phyloP scores from a whole-genome alignment of 2,113 vertebrate genomes.

The Ctenomys sociabilis region DNA sequence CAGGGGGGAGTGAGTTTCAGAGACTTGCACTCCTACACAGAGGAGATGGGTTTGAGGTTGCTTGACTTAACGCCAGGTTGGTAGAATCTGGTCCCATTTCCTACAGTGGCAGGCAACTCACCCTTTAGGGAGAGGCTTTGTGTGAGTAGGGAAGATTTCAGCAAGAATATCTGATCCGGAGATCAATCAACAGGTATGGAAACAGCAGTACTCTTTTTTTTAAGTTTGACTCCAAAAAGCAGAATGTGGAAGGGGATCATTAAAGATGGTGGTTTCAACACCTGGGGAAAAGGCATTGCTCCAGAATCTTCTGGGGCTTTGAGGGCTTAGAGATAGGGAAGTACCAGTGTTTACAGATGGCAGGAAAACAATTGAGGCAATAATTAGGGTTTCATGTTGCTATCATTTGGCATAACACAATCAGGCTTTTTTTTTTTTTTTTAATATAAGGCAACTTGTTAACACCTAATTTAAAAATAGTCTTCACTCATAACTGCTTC shows the following conservation, averaged over 20 bases:
- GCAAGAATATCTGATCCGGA: slow-evolving; percentile 53
- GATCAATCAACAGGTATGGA: slow-evolving; percentile 46
- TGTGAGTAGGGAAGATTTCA: not conserved
- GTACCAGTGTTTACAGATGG: slow-evolving; percentile 86
- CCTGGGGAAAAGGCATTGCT: slow-evolving; percentile 77
- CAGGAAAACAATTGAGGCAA: slow-evolving; percentile 84
- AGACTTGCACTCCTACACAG: slow-evolving; percentile 73
- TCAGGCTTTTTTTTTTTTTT: slow-evolving; percentile 78
- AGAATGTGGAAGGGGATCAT: not conserved
- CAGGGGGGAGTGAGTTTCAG: slow-evolving; percentile 68
- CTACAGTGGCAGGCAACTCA: slow-evolving; percentile 61
- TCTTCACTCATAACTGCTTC: slow-evolving; percentile 86
- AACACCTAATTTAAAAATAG: slow-evolving; percentile 86
- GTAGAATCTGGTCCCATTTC: slow-evolving; percentile 65
- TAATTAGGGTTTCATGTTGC: slow-evolving; percentile 88
- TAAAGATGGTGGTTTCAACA: slow-evolving; percentile 27
- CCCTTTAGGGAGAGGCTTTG: slow-evolving; percentile 55
- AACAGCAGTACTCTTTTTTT: slow-evolving; percentile 37
- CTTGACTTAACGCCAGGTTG: slow-evolving; percentile 59
- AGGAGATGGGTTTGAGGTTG: slow-evolving; percentile 66
- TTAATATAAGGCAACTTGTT: slow-evolving; percentile 91
- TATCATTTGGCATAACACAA: slow-evolving; percentile 91
- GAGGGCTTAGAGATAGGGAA: slow-evolving; percentile 82
- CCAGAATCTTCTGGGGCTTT: slow-evolving; percentile 79
- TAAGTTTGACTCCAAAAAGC: slow-evolving; percentile 30